phyloP scores from a whole-genome alignment of 2,113 vertebrate species.

The Pseudopodoces humilis region DNA sequence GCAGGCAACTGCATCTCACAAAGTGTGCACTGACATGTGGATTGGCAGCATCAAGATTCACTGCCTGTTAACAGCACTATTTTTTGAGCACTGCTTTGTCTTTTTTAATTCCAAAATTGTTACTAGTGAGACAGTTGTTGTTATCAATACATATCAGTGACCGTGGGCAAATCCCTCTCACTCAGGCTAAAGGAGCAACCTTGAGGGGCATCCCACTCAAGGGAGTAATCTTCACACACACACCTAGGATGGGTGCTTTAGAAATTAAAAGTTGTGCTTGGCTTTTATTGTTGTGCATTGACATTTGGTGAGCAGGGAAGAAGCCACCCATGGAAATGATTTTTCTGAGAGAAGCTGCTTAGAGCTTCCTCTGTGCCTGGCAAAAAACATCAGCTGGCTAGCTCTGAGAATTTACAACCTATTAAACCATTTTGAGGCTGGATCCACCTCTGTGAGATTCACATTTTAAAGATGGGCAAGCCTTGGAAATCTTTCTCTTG shows the following conservation, averaged over 20 bases:
- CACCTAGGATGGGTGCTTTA: background rate
- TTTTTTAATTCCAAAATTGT: background rate
- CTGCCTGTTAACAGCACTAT: background rate
- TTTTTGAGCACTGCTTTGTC: background rate
- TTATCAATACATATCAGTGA: background rate
- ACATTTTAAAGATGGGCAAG: too few species aligned
- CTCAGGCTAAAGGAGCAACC: background rate
- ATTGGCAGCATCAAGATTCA: background rate
- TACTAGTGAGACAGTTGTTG: background rate
- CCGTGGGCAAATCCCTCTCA: background rate
- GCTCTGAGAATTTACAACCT: too few species aligned
- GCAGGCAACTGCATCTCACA: background rate
- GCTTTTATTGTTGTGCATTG: background rate
- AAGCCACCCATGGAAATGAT: too few species aligned
- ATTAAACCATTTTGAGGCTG: too few species aligned
- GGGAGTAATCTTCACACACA: background rate
- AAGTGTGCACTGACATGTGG: background rate
- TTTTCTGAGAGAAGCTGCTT: too few species aligned
- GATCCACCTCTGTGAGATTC: too few species aligned
- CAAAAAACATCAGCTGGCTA: too few species aligned
- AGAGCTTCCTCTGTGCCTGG: too few species aligned
- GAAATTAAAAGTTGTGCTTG: background rate
- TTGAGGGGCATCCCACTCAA: background rate
- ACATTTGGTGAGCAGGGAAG: too few species aligned
- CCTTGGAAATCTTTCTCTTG: too few species aligned